These are phyloP conservation scores for Tetropium fuscum DNA, from an alignment of 2,888 invertebrate species.

Conservation along the genomic window DNA sequence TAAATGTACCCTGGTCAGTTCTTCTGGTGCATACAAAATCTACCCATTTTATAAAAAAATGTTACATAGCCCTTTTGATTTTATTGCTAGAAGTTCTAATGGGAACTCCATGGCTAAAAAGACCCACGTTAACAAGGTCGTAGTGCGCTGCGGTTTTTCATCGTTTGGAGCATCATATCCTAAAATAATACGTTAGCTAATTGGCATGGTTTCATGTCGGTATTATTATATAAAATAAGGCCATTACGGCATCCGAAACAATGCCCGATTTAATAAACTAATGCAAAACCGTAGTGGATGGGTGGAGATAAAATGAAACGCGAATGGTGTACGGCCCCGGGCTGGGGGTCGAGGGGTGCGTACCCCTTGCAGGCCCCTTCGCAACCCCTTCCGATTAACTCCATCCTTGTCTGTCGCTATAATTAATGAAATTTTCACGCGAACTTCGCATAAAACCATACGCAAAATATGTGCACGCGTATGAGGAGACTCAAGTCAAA, in stretches of 20 bases:
- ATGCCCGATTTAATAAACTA: conserved; percentile 62
- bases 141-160: no score
- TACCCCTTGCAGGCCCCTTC: conserved; percentile 56
- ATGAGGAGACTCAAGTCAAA: conserved; percentile 20
- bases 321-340: conserved; percentile 58
- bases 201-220: conserved; percentile 27
- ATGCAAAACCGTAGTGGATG: conserved; percentile 60
- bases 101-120: no score
- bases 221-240: conserved; percentile 34
- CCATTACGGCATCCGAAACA: conserved; percentile 58
- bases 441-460: conserved; percentile 47
- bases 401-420: conserved; percentile 56
- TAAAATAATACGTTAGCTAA: conserved; percentile 27
- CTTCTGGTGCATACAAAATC: no score
- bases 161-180: conserved; percentile 24
- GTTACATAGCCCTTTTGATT: no score
- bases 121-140: no score
- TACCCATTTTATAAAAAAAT: no score
- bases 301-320: conserved; percentile 61
- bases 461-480: conserved; percentile 28
- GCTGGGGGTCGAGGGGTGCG: conserved; percentile 54
- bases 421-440: conserved; percentile 59
- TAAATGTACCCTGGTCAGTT: no score
- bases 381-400: conserved; percentile 57
- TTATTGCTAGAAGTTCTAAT: no score